A percentile compares a stretch with the other conserved stretches of the same genome.
phyloP scores from a whole-genome alignment of 2,113 vertebrate genomes.

The Clinocottus analis region DNA sequence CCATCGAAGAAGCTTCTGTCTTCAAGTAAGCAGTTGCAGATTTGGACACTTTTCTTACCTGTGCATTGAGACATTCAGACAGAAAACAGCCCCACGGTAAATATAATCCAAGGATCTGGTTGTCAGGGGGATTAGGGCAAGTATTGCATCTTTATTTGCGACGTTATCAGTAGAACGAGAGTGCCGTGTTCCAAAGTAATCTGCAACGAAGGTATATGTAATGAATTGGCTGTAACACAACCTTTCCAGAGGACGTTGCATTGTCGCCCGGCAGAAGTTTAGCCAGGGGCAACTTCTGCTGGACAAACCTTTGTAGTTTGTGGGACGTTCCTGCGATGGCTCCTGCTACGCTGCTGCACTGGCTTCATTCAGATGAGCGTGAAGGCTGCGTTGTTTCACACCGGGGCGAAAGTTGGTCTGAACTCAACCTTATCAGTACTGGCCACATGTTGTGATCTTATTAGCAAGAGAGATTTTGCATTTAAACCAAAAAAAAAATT shows the following conservation, averaged over 20 bases:
- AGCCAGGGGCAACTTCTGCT: background rate
- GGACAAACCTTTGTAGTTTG: background rate
- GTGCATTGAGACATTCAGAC: background rate
- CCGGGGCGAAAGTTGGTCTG: background rate
- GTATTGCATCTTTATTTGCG: background rate
- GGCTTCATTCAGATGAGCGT: background rate
- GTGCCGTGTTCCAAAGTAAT: background rate
- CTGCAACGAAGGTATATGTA: background rate
- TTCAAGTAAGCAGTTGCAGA: conserved; percentile 7
- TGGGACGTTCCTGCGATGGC: background rate
- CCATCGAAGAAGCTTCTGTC: background rate
- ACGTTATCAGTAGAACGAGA: background rate
- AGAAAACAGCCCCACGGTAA: background rate
- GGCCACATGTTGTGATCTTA: background rate
- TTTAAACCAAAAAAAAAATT: too few species aligned
- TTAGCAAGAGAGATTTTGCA: too few species aligned
- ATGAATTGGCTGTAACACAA: background rate
- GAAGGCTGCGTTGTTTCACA: background rate
- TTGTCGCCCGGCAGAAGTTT: background rate
- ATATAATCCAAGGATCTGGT: background rate
- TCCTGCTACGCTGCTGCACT: background rate
- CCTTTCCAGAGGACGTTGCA: background rate
- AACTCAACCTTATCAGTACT: background rate
- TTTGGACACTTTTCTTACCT: background rate
- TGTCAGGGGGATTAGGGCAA: background rate